These are phyloP conservation scores for Gila robusta DNA, from an alignment of 2,797 vertebrate species.

Conservation along the genomic window DNA sequence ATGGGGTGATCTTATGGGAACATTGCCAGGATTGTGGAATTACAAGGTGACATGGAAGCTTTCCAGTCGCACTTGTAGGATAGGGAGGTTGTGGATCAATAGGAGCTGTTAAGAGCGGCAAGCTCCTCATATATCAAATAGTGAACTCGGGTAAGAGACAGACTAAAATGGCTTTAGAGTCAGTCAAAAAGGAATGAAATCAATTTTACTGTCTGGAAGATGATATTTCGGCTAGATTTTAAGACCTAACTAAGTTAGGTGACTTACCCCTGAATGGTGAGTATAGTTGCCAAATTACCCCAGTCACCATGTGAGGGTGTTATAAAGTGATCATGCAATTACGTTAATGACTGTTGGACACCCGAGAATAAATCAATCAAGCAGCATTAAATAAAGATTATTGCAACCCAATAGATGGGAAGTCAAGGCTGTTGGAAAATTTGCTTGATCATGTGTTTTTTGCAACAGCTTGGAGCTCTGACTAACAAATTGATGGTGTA, in stretches of 20 bases:
- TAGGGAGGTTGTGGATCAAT: constrained; percentile 71
- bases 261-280: constrained; percentile 63
- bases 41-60: constrained; percentile 72
- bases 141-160: constrained; percentile 71
- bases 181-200: constrained; percentile 75
- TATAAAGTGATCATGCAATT: constrained; percentile 85
- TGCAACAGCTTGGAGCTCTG: constrained; percentile 54
- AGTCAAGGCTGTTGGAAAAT: constrained; percentile 40
- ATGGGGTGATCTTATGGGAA: constrained; percentile 66
- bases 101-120: constrained; percentile 70
- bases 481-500: constrained; percentile 8
- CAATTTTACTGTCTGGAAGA: constrained; percentile 76
- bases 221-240: constrained; percentile 75
- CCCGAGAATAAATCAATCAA: constrained; percentile 80
- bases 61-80: constrained; percentile 61
- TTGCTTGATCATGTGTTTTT: constrained; percentile 51
- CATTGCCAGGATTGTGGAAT: constrained; percentile 61
- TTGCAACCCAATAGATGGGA: constrained; percentile 60
- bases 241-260: constrained; percentile 75
- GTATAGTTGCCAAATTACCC: constrained; percentile 69
- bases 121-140: constrained; percentile 73
- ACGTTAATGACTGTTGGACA: constrained; percentile 82
- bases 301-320: constrained; percentile 73
- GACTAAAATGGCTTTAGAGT: constrained; percentile 75
- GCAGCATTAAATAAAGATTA: constrained; percentile 77